Evolutionary conservation across 2,797 vertebrate genomes (phyloP).

Genomic region (Alectoris magna): DNA sequence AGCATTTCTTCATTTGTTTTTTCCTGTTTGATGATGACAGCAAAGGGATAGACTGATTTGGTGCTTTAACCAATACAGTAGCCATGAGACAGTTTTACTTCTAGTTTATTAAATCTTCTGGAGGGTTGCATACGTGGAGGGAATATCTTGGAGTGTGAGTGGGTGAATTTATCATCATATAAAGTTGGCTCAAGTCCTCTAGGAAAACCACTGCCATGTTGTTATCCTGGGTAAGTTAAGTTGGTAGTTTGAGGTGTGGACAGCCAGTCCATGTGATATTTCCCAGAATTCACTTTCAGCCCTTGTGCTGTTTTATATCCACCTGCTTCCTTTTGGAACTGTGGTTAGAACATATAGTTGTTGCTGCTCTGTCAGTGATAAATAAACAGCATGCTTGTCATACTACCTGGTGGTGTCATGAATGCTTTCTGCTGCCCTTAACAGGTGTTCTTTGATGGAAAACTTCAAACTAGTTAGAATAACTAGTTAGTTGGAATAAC

Average conservation of each 20-base stretch:
- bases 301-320: background rate
- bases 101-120: constrained; percentile 20
- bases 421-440: constrained; percentile 12
- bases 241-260: background rate
- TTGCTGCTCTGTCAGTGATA: constrained; percentile 25
- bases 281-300: background rate
- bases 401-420: background rate
- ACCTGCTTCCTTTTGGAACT: constrained; percentile 32
- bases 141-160: constrained; percentile 16
- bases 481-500: constrained; percentile 3
- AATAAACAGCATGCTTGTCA: background rate
- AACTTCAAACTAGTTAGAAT: constrained; percentile 21
- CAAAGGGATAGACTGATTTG: background rate
- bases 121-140: constrained; percentile 9
- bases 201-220: background rate
- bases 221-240: background rate
- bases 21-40: background rate
- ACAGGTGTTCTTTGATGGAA: constrained; percentile 36
- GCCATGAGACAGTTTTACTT: background rate
- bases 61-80: background rate
- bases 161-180: background rate
- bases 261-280: background rate
- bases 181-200: background rate
- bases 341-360: background rate
- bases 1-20: background rate